Conservation (phyloP, 2,113 vertebrate genomes). For the Cololabis saira region DNA sequence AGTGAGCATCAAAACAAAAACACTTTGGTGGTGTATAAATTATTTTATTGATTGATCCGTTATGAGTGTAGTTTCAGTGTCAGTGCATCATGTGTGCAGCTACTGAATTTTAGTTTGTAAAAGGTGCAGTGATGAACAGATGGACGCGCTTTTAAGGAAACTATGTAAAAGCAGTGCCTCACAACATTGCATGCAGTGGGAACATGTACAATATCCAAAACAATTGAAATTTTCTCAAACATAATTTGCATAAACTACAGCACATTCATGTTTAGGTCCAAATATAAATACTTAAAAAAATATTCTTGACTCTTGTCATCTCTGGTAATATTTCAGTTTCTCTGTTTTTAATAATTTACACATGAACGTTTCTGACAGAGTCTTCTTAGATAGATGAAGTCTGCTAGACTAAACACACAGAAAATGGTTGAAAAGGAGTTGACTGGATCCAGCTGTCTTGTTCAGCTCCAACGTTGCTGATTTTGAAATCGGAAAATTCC, state of each 20-base stretch:
- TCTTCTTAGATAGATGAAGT: slow-evolving; percentile 38
- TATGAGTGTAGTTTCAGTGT: background rate
- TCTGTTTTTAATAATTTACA: slow-evolving; percentile 3
- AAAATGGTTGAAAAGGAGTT: slow-evolving; percentile 36
- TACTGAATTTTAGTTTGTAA: background rate
- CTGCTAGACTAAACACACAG: slow-evolving; percentile 67
- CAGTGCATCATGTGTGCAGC: slow-evolving; percentile 7
- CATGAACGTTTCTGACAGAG: slow-evolving; percentile 11
- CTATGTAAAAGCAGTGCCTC: background rate
- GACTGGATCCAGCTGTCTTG: slow-evolving; percentile 30
- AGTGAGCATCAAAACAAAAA: slow-evolving; percentile 19
- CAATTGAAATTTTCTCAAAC: no score
- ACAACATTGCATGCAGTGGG: background rate
- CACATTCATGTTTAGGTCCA: background rate
- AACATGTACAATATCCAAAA: background rate
- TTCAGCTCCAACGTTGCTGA: slow-evolving; percentile 52
- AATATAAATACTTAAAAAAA: slow-evolving; percentile 13
- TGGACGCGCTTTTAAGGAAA: slow-evolving; percentile 1
- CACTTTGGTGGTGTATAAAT: slow-evolving; percentile 19
- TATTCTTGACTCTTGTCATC: background rate
- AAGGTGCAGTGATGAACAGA: slow-evolving; percentile 6
- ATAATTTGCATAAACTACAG: slow-evolving; percentile 10
- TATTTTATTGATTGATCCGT: slow-evolving; percentile 36
- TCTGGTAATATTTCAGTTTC: slow-evolving; percentile 16
- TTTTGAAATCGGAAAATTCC: slow-evolving; percentile 67